A percentile compares a stretch with the other conserved stretches of the same genome.
Conservation (phyloP, 2,113 vertebrate genomes). For the Megatriorchis doriae region DNA sequence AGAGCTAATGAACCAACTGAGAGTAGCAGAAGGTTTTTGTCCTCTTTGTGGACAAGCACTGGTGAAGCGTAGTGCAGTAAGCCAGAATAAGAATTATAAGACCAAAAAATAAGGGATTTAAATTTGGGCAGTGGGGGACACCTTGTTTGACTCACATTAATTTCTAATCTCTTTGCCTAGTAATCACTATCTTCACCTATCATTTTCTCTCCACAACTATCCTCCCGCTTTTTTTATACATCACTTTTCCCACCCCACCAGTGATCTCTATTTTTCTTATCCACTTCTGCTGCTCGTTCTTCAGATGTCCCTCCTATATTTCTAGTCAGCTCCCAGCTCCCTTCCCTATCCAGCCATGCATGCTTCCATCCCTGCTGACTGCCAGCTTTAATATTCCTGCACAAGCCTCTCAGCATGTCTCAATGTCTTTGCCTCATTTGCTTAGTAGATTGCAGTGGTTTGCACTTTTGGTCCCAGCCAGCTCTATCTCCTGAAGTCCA, state of each 20-base stretch:
- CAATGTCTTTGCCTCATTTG: background rate
- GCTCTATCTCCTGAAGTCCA: background rate
- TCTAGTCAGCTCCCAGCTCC: background rate
- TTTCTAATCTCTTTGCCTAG: background rate
- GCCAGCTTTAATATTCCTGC: background rate
- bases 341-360: background rate
- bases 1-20: background rate
- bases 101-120: background rate
- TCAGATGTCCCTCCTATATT: background rate
- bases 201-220: background rate
- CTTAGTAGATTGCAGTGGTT: background rate
- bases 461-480: background rate
- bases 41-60: background rate
- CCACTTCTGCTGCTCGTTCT: background rate
- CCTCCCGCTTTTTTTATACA: background rate
- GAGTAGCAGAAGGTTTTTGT: background rate
- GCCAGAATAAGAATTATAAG: background rate
- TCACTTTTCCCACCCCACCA: background rate
- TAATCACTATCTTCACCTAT: background rate
- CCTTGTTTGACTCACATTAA: background rate
- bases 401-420: background rate
- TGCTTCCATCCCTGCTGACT: background rate
- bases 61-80: background rate
- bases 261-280: background rate
- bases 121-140: background rate